A percentile compares a stretch with the other conserved stretches of the same genome.
These are phyloP conservation scores for Phthorimaea operculella DNA, from an alignment of 1,140 invertebrate genomes.

Conservation along the genomic window DNA sequence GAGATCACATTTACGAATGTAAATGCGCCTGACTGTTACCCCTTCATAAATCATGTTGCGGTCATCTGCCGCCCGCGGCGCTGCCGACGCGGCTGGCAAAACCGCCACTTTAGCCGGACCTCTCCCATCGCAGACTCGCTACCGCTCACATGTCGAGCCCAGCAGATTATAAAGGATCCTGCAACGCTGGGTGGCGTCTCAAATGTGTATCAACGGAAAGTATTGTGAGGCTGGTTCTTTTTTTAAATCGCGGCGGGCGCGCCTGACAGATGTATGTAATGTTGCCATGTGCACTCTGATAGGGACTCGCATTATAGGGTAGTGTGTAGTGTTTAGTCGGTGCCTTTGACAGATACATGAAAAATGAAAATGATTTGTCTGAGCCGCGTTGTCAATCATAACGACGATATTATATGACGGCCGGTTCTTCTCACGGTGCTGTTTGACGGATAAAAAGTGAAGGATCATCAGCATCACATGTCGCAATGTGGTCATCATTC, in stretches of 20 bases:
- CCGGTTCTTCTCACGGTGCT: neutral
- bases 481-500: too few species aligned
- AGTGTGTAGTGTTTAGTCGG: slow-evolving; percentile 6
- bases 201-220: slow-evolving; percentile 54
- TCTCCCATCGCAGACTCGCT: neutral
- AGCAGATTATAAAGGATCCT: neutral
- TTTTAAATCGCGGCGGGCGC: slow-evolving; percentile 48
- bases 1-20: slow-evolving; percentile 56
- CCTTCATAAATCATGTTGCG: slow-evolving; percentile 45
- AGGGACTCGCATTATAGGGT: slow-evolving; percentile 18
- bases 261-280: slow-evolving; percentile 58
- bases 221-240: slow-evolving; percentile 39
- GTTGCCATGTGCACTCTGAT: slow-evolving; percentile 50
- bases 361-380: slow-evolving; percentile 6
- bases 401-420: neutral
- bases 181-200: slow-evolving; percentile 14
- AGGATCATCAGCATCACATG: too few species aligned
- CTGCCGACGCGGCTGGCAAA: slow-evolving; percentile 29
- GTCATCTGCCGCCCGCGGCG: slow-evolving; percentile 57
- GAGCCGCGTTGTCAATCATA: slow-evolving; percentile 2
- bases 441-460: too few species aligned
- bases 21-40: slow-evolving; percentile 32
- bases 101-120: slow-evolving; percentile 23
- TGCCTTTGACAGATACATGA: slow-evolving; percentile 7
- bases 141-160: neutral